Base-by-base conservation (phyloP, 2,888 invertebrate genomes). In the Anodontia alba region DNA sequence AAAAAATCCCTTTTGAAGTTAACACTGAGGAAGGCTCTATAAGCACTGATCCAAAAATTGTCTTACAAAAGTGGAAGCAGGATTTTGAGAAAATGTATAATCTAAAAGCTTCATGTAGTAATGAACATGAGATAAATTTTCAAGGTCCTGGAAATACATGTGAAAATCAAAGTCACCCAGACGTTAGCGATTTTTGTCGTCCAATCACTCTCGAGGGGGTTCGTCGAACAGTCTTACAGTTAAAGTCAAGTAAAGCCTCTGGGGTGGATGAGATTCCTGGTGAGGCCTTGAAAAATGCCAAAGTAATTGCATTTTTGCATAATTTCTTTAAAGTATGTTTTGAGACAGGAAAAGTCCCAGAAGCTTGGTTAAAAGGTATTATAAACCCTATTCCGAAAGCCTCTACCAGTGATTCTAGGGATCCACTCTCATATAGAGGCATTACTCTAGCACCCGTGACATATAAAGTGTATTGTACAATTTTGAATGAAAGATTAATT, bases 281-380 rank as follows among this genome's bases (percentile, higher is more conserved):
- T 10, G 36, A 67, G 42, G 67, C 36, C 20, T 23, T 67, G n/a
- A 67, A 42, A 36, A 67, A 67, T 36, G 23, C n/a, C 36, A 38
- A n/a, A 12, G 42, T 67, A 8, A 23, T 67, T 5, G 10, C 42
- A 31, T 38, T 74, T 33, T 62, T 78, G 43, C 49, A 54, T 57
- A 69, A 69, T 33, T 62, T 78, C 33, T 74, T 69, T 74, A 70
- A 78, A 20, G 33, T 57, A 42, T 78, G 74, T 78, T 78, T 74
- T 69, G 42, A 43, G 26, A 33, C 31, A 33, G 73, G 78, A 38
- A 73, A 49, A 43, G 46, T 80, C 17, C 75, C 75, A 20, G 31
- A 42, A 69, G 33, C 69, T 7, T 80, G 75, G 74, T 74, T 23
- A 20, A 62, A 51, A 42, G 75, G 33, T 33, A 68, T 67, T 26